Evolutionary conservation across 35 echinoderm and acorn worm species (phyloP), one percentile per base, ranked within the genome.

Genomic region (Heliocidaris erythrogramma): DNA sequence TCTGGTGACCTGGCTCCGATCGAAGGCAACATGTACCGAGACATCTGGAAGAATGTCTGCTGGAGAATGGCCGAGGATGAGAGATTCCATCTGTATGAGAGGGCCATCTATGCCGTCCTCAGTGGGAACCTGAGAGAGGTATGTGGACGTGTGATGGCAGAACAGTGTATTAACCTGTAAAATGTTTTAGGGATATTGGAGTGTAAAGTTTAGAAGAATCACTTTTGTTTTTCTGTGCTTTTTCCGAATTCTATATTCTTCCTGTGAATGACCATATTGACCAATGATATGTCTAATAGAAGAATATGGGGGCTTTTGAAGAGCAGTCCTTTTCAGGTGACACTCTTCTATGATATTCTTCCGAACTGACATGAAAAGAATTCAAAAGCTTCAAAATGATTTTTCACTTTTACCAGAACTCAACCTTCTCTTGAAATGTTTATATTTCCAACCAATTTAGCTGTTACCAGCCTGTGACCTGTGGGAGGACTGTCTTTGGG

Each of bases 91-190:
- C 60, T 95, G 13, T 96, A 92, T 59, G 98, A 99, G 59, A 94
- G 96, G 56, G 98, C 98, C 60, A 97, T 97, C 31, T 97, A 96
- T 95, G 98, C 98, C 56, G 98, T 94, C 30, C 96, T 99, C 60
- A 99, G 98, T 95, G 98, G 98, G 4, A 99, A 99, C 91, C 94
- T 99, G 24, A 95, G 95, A 97, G 98, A 99, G 97, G 98, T 99
- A 93, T 59, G 31, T 2, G 6, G 14, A 42, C 35, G 35, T 42
- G 35, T 42, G 49, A 94, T 24, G 92, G 13, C 35, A 1, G 35
- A 42, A 3, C 35, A 3, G 3, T 42, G 35, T 42, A 42, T 42
- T 42, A 42, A 42, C 35, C 35, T 29, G 21, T 30, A 30, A 2
- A 91, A 18, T 27, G 17, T 91, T 18, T 18, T 91, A 91, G 47